Evolutionary conservation across 1,140 invertebrate genomes (phyloP), one percentile per base, ranked within the genome.

Genomic region (Tribolium castaneum): DNA sequence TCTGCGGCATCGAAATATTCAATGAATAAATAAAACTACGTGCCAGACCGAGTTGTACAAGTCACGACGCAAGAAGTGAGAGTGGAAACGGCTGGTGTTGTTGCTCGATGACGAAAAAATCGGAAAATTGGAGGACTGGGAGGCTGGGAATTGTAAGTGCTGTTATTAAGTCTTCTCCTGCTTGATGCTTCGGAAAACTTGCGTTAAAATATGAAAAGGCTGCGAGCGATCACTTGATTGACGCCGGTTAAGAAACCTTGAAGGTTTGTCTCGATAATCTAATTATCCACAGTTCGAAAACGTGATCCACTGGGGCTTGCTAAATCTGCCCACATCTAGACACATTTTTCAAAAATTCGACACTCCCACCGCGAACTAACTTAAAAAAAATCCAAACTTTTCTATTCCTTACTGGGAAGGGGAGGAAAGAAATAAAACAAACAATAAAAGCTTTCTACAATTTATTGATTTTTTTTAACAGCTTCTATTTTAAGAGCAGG

Each of bases 1-100:
- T 71, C 51, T 19, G 52, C 39, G 56, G 34, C 76, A 54, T 19
- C 49, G 52, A 51, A 73, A 73, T 54, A 54, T 73, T 51, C 71
- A 73, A 73, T 73, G 71, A 73, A 73, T 73, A 73, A 73, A 66
- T 66, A 66, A 66, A 73, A 54, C 30, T 54, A 73, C 59, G 54
- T 59, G 54, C 54, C 22, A 22, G 54, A 59, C 54, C 54, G 54
- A 10, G 6, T 59, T 66, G 49, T 54, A 34, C 49, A 34, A 73
- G 71, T 73, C 71, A 73, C 71, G 71, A 73, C 30, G 25, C 30
- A 22, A 59, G 30, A 25, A 35, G 59, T 35, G 25, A 35, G 59
- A 66, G 59, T 66, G n/a, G 59, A 19, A n/a, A 35, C 6, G 6
- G 13, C 59, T 35, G 25, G 59, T 39, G 34, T 30, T 12, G 7